Percentiles rank a stretch among this genome's conserved stretches.
Evolutionary conservation across 2,797 vertebrate species (phyloP).

Genomic region (Loriculus beryllinus): DNA sequence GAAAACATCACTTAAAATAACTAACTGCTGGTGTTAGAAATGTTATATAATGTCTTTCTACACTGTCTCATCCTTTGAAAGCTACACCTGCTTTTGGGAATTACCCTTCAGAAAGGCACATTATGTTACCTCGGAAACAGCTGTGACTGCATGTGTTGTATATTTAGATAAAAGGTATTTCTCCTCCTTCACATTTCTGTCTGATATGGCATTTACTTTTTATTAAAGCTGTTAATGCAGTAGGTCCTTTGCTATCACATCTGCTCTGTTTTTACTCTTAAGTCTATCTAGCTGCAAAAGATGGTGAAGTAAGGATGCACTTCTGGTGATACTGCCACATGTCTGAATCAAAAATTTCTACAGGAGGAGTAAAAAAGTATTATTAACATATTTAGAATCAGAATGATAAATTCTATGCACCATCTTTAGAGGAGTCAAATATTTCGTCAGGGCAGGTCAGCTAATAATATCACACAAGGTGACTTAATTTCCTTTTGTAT

Average conservation of each 20-base stretch:
- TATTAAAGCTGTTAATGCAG: slow-evolving; percentile 20
- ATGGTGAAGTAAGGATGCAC: not conserved
- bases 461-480: slow-evolving; percentile 40
- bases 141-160: slow-evolving; percentile 10
- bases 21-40: not conserved
- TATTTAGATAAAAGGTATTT: slow-evolving; percentile 55
- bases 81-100: slow-evolving; percentile 47
- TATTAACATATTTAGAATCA: not conserved
- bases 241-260: not conserved
- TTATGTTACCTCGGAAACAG: slow-evolving; percentile 57
- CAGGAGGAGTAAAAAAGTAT: not conserved
- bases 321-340: not conserved
- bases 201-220: slow-evolving; percentile 37
- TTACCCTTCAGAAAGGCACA: slow-evolving; percentile 28
- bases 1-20: slow-evolving; percentile 6
- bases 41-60: not conserved
- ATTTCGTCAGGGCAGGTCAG: slow-evolving; percentile 26
- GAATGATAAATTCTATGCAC: not conserved
- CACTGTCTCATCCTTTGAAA: slow-evolving; percentile 35
- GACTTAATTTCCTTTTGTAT: slow-evolving; percentile 42
- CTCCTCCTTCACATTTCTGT: slow-evolving; percentile 21
- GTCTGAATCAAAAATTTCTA: not conserved
- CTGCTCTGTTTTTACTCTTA: not conserved
- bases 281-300: not conserved
- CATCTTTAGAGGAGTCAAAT: not conserved